phyloP scores from a whole-genome alignment of 2,888 invertebrate genomes.

The Subacronicta megacephala region DNA sequence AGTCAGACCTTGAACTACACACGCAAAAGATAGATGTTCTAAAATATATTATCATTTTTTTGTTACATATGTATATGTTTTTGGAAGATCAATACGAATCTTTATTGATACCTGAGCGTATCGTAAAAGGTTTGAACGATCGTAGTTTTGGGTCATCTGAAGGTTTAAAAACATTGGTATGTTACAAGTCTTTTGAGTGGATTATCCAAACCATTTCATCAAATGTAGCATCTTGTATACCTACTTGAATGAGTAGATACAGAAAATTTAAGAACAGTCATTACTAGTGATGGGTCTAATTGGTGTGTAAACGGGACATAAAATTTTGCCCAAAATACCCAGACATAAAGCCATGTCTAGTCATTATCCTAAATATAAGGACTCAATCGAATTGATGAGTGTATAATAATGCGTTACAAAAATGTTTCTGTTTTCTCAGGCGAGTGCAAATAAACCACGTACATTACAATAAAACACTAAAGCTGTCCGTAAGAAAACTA shows the following conservation, averaged over 20 bases:
- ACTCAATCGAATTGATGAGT: slow-evolving; percentile 33
- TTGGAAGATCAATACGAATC: slow-evolving; percentile 27
- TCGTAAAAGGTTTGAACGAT: slow-evolving; percentile 39
- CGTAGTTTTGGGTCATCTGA: slow-evolving; percentile 43
- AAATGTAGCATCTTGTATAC: slow-evolving; percentile 12
- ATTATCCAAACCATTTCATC: slow-evolving; percentile 8
- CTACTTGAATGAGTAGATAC: slow-evolving; percentile 13
- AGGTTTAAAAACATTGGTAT: slow-evolving; percentile 40
- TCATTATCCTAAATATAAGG: slow-evolving; percentile 16
- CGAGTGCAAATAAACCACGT: slow-evolving; percentile 63
- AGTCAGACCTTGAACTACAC: slow-evolving; percentile 68
- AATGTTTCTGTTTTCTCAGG: slow-evolving; percentile 53
- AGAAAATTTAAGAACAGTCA: slow-evolving; percentile 18
- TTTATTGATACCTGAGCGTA: slow-evolving; percentile 21
- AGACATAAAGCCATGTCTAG: too few species aligned
- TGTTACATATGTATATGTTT: slow-evolving; percentile 18
- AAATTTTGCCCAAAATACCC: too few species aligned
- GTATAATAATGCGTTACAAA: slow-evolving; percentile 53
- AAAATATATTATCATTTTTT: slow-evolving; percentile 22
- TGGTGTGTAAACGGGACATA: too few species aligned
- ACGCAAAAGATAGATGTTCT: slow-evolving; percentile 57
- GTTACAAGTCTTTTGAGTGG: slow-evolving; percentile 8
- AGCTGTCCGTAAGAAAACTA: slow-evolving; percentile 63
- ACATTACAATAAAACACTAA: slow-evolving; percentile 64
- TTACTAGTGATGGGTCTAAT: too few species aligned